Percentiles rank a stretch among this genome's conserved stretches.
phyloP scores from a whole-genome alignment of 1,140 invertebrate species.

The Ceratina japonica region DNA sequence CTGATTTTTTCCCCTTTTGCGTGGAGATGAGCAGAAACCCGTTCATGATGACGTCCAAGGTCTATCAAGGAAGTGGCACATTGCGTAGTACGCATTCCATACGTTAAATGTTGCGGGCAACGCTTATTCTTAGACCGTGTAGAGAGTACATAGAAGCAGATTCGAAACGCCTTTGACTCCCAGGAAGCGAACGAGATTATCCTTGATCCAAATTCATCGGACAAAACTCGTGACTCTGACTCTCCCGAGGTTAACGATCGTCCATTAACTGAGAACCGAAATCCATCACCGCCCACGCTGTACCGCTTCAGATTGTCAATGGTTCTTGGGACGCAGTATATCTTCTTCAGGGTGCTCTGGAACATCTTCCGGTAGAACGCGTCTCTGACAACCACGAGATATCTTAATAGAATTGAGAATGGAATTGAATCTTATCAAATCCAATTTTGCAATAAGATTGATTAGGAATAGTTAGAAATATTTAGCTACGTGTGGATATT shows the following conservation, averaged over 20 bases:
- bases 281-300: background rate
- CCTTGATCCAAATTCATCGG: conserved; percentile 29
- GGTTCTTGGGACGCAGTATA: background rate
- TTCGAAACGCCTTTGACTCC: background rate
- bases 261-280: conserved; percentile 15
- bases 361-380: background rate
- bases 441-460: too few relatives aligned
- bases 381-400: background rate
- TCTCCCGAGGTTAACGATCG: background rate
- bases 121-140: conserved; percentile 60
- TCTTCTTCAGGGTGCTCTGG: background rate
- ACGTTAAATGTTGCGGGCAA: conserved; percentile 43
- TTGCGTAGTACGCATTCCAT: conserved; percentile 55
- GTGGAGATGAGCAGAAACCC: conserved; percentile 12
- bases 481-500: background rate
- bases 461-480: background rate
- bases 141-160: conserved; percentile 42
- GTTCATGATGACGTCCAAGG: conserved; percentile 7
- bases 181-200: conserved; percentile 12
- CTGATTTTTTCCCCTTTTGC: conserved; percentile 7
- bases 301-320: background rate
- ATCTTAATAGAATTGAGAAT: too few relatives aligned
- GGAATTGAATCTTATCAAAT: too few relatives aligned
- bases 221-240: background rate
- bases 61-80: conserved; percentile 52